Conservation (phyloP, 2,113 vertebrate species). For the Pelmatolapia mariae region DNA sequence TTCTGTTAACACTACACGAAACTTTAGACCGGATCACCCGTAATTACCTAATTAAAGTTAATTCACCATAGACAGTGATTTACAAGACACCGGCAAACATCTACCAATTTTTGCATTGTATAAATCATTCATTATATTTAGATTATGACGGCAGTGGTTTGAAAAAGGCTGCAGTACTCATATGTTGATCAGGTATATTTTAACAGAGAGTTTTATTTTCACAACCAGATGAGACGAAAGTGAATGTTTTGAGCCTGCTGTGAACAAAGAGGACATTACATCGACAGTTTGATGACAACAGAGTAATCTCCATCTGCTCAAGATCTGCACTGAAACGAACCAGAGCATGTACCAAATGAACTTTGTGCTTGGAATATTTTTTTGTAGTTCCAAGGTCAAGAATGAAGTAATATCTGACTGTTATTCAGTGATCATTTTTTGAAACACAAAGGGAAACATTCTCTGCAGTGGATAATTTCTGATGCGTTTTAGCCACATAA, state of each 20-base stretch:
- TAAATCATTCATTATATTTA: slow-evolving; percentile 7
- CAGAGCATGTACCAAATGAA: neutral
- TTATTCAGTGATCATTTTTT: neutral
- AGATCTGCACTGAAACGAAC: neutral
- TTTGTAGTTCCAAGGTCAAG: neutral
- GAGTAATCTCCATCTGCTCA: neutral
- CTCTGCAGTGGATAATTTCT: neutral
- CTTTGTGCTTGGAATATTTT: neutral
- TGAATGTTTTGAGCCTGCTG: neutral
- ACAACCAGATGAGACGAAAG: neutral
- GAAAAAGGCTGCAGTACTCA: neutral
- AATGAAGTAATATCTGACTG: neutral
- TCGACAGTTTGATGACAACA: neutral
- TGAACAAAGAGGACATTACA: neutral
- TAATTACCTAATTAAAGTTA: slow-evolving; percentile 29
- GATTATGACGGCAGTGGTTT: neutral
- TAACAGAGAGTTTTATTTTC: neutral
- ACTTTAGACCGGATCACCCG: neutral
- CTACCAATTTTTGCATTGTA: neutral
- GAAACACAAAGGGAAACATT: neutral
- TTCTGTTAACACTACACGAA: slow-evolving; percentile 11
- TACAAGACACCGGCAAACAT: slow-evolving; percentile 28
- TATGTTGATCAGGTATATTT: neutral
- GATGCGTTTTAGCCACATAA: neutral
- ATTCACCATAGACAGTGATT: slow-evolving; percentile 13